These are phyloP conservation scores for Engystomops pustulosus DNA, from an alignment of 2,113 vertebrate genomes.

Conservation along the genomic window DNA sequence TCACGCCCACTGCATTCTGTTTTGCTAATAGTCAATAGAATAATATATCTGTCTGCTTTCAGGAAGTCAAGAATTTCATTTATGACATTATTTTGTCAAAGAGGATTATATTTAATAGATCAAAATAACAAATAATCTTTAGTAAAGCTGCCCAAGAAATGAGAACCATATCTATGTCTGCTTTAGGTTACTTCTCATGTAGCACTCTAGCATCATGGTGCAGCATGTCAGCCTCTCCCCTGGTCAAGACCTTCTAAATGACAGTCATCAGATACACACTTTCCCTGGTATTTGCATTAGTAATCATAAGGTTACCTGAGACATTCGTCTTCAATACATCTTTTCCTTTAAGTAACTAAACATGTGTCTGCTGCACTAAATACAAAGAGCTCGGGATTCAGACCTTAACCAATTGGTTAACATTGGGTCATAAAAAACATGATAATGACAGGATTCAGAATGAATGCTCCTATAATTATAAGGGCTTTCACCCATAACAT, in stretches of 20 bases:
- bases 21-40: not conserved
- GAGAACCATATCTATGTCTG: slow-evolving; percentile 31
- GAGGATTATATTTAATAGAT: slow-evolving; percentile 14
- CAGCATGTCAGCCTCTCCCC: not conserved
- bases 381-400: not conserved
- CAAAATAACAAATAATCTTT: slow-evolving; percentile 40
- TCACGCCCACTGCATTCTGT: not conserved
- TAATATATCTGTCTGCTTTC: slow-evolving; percentile 12
- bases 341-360: slow-evolving; percentile 20
- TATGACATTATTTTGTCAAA: slow-evolving; percentile 23
- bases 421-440: not conserved
- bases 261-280: not conserved
- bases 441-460: not conserved
- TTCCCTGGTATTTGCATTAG: slow-evolving; percentile 14
- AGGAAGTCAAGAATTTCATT: not conserved
- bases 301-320: not conserved
- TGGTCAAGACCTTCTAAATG: slow-evolving; percentile 17
- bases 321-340: not conserved
- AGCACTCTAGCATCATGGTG: slow-evolving; percentile 17
- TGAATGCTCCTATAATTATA: not conserved
- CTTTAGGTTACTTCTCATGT: slow-evolving; percentile 30
- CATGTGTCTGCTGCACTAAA: not conserved
- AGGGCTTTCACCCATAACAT: not conserved
- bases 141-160: slow-evolving; percentile 33
- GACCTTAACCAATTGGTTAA: not conserved